Conservation (phyloP, 2,797 vertebrate species). For the Poecilia wingei region DNA sequence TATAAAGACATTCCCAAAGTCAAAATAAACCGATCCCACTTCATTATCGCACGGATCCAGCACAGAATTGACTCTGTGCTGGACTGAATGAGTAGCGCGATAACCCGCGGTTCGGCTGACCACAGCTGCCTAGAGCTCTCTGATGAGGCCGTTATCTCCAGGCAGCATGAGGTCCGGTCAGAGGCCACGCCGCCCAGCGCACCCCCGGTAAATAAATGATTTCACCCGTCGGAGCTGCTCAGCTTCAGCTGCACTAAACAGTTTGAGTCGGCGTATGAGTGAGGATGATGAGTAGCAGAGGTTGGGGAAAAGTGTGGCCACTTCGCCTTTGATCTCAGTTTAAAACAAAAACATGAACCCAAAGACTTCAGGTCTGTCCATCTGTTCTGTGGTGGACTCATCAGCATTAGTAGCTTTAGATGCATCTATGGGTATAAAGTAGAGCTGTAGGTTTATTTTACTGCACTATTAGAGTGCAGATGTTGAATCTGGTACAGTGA, state of each 20-base stretch:
- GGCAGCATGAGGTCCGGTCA: slow-evolving; percentile 51
- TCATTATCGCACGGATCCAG: neutral
- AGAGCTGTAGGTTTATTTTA: neutral
- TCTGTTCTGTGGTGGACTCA: slow-evolving; percentile 20
- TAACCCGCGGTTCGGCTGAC: slow-evolving; percentile 22
- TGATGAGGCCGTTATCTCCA: slow-evolving; percentile 44
- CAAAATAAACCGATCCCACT: neutral
- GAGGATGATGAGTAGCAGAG: slow-evolving; percentile 2
- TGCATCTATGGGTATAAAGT: neutral
- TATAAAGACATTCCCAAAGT: neutral
- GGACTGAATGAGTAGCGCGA: slow-evolving; percentile 19
- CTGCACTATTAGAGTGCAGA: neutral
- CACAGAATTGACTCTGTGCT: neutral
- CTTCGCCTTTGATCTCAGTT: slow-evolving; percentile 26
- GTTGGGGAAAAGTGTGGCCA: neutral
- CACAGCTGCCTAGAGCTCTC: slow-evolving; percentile 27
- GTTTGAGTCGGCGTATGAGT: neutral
- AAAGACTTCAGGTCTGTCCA: slow-evolving; percentile 1
- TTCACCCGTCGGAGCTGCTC: slow-evolving; percentile 63
- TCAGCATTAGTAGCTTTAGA: neutral
- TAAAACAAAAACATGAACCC: neutral
- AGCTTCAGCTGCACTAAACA: slow-evolving; percentile 36
- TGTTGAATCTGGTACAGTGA: neutral
- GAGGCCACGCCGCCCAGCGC: slow-evolving; percentile 39
- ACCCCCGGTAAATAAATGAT: slow-evolving; percentile 75